Base-by-base conservation (phyloP, 2,113 vertebrate species). In the Orthonyx spaldingii region DNA sequence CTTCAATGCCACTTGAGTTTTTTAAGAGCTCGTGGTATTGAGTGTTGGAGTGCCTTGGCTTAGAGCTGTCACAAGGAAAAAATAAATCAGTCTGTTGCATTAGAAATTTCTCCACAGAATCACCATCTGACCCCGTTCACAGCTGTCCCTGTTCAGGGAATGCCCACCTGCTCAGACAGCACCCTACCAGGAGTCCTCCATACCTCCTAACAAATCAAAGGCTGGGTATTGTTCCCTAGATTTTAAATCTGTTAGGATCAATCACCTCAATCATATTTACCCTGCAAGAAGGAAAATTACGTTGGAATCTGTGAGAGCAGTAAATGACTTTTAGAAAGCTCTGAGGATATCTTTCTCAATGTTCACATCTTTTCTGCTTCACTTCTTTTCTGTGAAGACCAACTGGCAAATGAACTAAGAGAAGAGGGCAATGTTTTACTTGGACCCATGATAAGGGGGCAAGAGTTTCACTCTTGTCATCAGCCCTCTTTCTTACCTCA, bases 1-100 rank as follows among this genome's bases (percentile, higher is more conserved):
- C 41, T 70, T 44, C 19, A 11, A 49, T 17, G 13, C 10, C 11
- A 6, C 27, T 77, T 77, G 3, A 22, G 22, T 33, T 17, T 50
- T 50, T 55, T 39, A 80, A 71, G 32, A 77, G 3, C 11, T 49
- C 0, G 0, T 46, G 53, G 15, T 21, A 11, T 13, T 53, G 14
- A 11, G 33, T 8, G 35, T 44, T 68, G 37, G 21, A 9, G 6
- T 85, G 41, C 23, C 23, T 21, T 14, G 5, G n/a, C 22, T 75
- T 61, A 60, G 28, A 76, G 27, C 52, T 9, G 24, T 39, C 47
- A 70, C 14, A 37, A 75, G 53, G 56, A 94, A 52, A 82, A 94
- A 52, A 82, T 59, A 66, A 55, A 81, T 53, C 28, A 46, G 6
- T 32, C 16, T 33, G 7, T 41, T 55, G 16, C 28, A n/a, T n/a